Conservation (phyloP, 1,140 invertebrate genomes). For the Melanaphis sacchari region DNA sequence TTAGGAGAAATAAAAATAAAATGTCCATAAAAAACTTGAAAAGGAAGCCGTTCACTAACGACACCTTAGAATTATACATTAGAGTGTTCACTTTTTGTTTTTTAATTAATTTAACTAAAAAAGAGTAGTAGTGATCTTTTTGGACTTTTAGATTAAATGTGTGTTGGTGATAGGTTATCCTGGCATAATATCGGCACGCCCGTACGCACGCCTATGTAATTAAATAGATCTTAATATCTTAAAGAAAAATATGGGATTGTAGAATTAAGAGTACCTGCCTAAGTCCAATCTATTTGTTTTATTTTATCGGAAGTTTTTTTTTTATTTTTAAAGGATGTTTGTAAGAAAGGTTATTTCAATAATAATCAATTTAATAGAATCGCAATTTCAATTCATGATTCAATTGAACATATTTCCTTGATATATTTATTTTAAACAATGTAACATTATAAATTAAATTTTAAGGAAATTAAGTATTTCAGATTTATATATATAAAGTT, state of each 20-base stretch:
- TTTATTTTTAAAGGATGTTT: not conserved
- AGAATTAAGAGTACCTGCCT: too few relatives aligned
- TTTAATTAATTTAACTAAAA: too few relatives aligned
- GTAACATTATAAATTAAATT: not conserved
- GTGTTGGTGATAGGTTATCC: too few relatives aligned
- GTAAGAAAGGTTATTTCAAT: not conserved
- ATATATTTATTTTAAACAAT: not conserved
- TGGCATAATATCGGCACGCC: not conserved
- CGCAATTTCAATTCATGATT: not conserved
- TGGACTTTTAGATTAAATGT: too few relatives aligned
- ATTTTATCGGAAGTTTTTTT: too few relatives aligned
- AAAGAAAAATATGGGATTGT: too few relatives aligned
- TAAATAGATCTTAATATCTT: not conserved
- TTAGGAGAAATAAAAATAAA: too few relatives aligned
- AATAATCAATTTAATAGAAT: not conserved
- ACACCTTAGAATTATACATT: too few relatives aligned
- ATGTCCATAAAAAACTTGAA: too few relatives aligned
- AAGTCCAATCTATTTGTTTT: not conserved
- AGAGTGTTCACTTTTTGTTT: too few relatives aligned
- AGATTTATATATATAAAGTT: not conserved
- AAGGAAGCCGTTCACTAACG: too few relatives aligned
- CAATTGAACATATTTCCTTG: not conserved
- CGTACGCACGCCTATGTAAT: not conserved
- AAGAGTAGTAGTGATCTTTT: too few relatives aligned
- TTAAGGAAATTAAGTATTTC: not conserved